Evolutionary conservation across 1,140 invertebrate species (phyloP), one percentile per base, ranked within the genome.

Genomic region (Chlorops oryzae): DNA sequence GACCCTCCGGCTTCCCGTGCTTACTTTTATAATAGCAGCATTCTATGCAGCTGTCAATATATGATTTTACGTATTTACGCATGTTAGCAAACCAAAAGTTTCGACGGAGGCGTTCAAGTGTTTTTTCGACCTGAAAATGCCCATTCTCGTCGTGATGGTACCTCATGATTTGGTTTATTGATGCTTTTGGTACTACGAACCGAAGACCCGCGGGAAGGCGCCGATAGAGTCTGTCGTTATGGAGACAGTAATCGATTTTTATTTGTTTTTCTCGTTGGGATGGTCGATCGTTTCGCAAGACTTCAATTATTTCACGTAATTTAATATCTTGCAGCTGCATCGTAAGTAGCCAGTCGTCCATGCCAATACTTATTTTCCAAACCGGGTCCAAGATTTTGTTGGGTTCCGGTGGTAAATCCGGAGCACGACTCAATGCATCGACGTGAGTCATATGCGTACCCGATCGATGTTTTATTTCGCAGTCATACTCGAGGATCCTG

Each of bases 51-150:
- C n/a, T n/a, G n/a, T n/a, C n/a, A 35, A 51, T 37, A 20, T 39
- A 24, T 18, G 46, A 23, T 22, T 60, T 56, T 7, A 69, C 48
- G 35, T 65, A 61, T 28, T 56, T 37, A 21, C 42, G 41, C 39
- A 70, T 47, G 15, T 58, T 44, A 4, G 59, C 60, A 55, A 72
- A 65, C 58, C 58, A 54, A 54, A 65, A 55, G 9, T 47, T 22
- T 41, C 49, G 49, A 6, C 20, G 40, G 5, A 65, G 54, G n/a
- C 54, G 38, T 17, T 55, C 40, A 12, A 37, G 10, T 3, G 57
- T 57, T 46, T 65, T 66, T 9, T 59, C 51, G 2, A 53, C 6
- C 9, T 55, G 54, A 22, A 62, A 35, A 42, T 66, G 59, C 4
- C 63, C 58, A 35, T 56, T 46, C 6, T 61, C 57, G 27, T 64